Conservation (phyloP, 2,797 vertebrate species). For the Amniataba percoides region DNA sequence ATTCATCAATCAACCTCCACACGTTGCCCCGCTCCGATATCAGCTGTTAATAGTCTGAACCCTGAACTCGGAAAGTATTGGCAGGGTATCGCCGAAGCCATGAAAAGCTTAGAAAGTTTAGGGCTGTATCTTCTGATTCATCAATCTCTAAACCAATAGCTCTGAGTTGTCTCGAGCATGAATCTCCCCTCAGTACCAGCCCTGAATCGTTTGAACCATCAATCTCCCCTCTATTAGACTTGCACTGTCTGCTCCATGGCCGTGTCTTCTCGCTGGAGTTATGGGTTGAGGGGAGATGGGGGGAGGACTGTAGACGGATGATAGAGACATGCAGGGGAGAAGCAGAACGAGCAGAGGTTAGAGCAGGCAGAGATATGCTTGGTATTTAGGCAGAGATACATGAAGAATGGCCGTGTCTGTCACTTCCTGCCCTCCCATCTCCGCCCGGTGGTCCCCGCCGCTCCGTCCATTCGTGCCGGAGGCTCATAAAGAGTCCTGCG, state of each 20-base stretch:
- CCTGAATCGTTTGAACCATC: slow-evolving; percentile 77
- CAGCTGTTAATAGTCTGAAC: slow-evolving; percentile 65
- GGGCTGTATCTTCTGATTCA: slow-evolving; percentile 72
- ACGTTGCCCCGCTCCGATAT: slow-evolving; percentile 33
- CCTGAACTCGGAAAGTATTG: slow-evolving; percentile 66
- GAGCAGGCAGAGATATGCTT: slow-evolving; percentile 66
- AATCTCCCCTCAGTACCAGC: slow-evolving; percentile 75
- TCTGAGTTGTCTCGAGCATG: slow-evolving; percentile 69
- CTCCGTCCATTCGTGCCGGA: slow-evolving; percentile 57
- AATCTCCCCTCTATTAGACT: slow-evolving; percentile 83
- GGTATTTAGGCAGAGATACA: slow-evolving; percentile 71
- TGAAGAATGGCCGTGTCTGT: slow-evolving; percentile 68
- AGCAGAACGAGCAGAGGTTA: slow-evolving; percentile 51
- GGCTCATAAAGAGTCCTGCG: slow-evolving; percentile 81
- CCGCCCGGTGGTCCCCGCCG: slow-evolving; percentile 51
- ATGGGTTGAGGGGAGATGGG: slow-evolving; percentile 56
- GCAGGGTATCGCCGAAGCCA: slow-evolving; percentile 55
- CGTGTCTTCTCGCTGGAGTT: slow-evolving; percentile 76
- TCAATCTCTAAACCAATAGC: slow-evolving; percentile 78
- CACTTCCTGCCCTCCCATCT: slow-evolving; percentile 52
- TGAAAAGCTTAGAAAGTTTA: slow-evolving; percentile 67
- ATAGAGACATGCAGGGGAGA: slow-evolving; percentile 65
- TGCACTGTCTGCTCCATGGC: slow-evolving; percentile 79
- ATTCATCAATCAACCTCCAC: slow-evolving; percentile 72
- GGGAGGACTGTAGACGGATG: slow-evolving; percentile 45